Percentiles rank a stretch among this genome's conserved stretches.
Conservation (phyloP, 2,797 vertebrate species). For the Epinephelus coioides region DNA sequence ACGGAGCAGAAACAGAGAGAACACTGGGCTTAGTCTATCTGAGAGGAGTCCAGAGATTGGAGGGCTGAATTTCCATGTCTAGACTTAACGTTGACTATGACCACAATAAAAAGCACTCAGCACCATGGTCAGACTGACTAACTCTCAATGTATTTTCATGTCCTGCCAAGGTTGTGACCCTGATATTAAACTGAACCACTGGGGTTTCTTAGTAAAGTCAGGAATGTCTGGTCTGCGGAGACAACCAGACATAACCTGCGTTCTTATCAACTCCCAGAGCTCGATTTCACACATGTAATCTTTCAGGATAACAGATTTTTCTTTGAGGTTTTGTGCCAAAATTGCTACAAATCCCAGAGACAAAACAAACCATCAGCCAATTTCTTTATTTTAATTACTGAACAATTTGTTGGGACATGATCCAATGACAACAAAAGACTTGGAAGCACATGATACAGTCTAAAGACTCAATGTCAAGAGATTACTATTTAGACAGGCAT, state of each 20-base stretch:
- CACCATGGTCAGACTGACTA: slow-evolving; percentile 43
- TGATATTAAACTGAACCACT: slow-evolving; percentile 57
- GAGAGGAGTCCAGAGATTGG: slow-evolving; percentile 29
- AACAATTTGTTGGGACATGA: slow-evolving; percentile 26
- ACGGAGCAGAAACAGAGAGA: slow-evolving; percentile 26
- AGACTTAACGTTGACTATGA: slow-evolving; percentile 70
- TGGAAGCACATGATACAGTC: slow-evolving; percentile 21
- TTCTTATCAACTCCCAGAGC: slow-evolving; percentile 34
- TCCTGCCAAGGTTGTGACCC: slow-evolving; percentile 72
- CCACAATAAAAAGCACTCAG: slow-evolving; percentile 63
- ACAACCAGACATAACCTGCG: slow-evolving; percentile 28
- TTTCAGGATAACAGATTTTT: slow-evolving; percentile 16
- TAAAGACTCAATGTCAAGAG: slow-evolving; percentile 14
- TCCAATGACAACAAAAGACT: slow-evolving; percentile 36
- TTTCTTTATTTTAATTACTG: slow-evolving; percentile 35
- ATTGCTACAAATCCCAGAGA: slow-evolving; percentile 10
- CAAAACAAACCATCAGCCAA: slow-evolving; percentile 13
- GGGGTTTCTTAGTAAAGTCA: slow-evolving; percentile 23
- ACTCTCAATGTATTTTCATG: slow-evolving; percentile 47
- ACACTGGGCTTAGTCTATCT: slow-evolving; percentile 29
- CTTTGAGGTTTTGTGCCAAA: not conserved
- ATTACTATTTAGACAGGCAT: slow-evolving; percentile 9
- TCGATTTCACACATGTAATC: slow-evolving; percentile 36
- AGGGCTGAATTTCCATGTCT: slow-evolving; percentile 63
- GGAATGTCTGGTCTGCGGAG: slow-evolving; percentile 52